Conservation (phyloP, 1,140 invertebrate species). For the Drosophila busckii region DNA sequence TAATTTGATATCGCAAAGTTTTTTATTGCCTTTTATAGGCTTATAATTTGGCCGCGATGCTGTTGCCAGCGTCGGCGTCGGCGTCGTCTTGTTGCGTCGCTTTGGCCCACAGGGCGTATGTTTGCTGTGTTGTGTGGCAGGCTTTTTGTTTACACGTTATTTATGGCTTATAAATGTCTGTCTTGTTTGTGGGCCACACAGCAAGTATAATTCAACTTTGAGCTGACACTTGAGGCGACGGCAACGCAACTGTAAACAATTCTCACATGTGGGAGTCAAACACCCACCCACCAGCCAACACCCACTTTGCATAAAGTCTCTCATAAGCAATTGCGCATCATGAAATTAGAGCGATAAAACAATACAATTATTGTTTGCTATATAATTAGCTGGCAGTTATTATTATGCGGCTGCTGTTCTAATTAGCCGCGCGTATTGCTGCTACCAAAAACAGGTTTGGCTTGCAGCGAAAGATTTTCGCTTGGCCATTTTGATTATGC, state of each 20-base stretch:
- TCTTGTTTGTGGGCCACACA: conserved; percentile 9
- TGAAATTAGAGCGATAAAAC: conserved; percentile 1
- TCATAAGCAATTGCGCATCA: too few species aligned
- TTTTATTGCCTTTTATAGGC: conserved; percentile 76
- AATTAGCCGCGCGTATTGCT: conserved; percentile 12
- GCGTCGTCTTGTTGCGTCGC: conserved; percentile 20
- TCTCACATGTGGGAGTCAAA: conserved; percentile 63
- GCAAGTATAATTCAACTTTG: conserved; percentile 34
- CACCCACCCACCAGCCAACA: too few species aligned
- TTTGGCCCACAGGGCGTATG: conserved; percentile 43
- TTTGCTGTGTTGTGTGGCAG: conserved; percentile 46
- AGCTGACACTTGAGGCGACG: neutral
- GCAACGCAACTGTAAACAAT: conserved; percentile 58
- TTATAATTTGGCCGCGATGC: conserved; percentile 75
- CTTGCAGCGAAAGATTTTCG: conserved; percentile 45
- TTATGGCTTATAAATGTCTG: conserved; percentile 65
- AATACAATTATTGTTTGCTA: neutral
- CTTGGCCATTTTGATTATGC: conserved; percentile 60
- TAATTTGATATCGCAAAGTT: conserved; percentile 76
- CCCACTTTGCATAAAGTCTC: too few species aligned
- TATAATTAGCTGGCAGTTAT: neutral
- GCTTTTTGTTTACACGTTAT: conserved; percentile 73
- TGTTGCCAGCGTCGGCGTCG: conserved; percentile 36
- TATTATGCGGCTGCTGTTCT: neutral
- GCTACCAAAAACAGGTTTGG: conserved; percentile 10